These are phyloP conservation scores for Microtus montanus DNA, from an alignment of 2,113 vertebrate genomes.

Conservation along the genomic window DNA sequence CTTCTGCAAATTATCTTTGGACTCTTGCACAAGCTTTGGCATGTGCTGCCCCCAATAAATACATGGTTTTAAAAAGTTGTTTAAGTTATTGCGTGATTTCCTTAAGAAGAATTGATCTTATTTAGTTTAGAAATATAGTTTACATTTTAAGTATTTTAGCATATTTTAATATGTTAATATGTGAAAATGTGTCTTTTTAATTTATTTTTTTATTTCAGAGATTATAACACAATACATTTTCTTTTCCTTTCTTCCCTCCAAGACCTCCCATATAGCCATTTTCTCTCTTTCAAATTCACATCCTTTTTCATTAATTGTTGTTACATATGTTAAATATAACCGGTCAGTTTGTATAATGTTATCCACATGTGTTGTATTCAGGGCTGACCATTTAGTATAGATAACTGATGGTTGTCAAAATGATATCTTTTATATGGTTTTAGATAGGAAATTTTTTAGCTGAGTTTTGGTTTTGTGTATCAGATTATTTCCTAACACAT, in stretches of 20 bases:
- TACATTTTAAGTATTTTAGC: not conserved
- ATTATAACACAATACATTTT: not conserved
- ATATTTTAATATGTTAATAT: not conserved
- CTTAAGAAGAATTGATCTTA: not conserved
- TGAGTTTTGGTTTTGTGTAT: conserved; percentile 41
- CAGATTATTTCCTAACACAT: not conserved
- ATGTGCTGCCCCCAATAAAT: not conserved
- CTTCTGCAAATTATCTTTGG: not conserved
- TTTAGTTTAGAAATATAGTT: not conserved
- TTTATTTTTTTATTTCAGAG: not conserved
- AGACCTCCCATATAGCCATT: not conserved
- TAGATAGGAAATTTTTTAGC: not conserved
- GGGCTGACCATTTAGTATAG: not conserved
- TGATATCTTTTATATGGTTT: not conserved
- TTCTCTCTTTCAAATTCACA: not conserved
- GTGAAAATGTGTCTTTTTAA: not conserved
- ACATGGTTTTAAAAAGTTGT: not conserved
- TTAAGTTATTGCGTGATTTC: not conserved
- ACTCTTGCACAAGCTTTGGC: not conserved
- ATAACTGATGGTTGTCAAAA: not conserved
- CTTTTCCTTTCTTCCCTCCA: not conserved
- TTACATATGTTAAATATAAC: not conserved
- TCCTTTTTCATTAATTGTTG: not conserved
- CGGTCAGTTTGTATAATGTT: not conserved
- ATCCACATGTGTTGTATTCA: not conserved